phyloP scores from a whole-genome alignment of 2,797 vertebrate species.

The Parotocinclus haroldoi region DNA sequence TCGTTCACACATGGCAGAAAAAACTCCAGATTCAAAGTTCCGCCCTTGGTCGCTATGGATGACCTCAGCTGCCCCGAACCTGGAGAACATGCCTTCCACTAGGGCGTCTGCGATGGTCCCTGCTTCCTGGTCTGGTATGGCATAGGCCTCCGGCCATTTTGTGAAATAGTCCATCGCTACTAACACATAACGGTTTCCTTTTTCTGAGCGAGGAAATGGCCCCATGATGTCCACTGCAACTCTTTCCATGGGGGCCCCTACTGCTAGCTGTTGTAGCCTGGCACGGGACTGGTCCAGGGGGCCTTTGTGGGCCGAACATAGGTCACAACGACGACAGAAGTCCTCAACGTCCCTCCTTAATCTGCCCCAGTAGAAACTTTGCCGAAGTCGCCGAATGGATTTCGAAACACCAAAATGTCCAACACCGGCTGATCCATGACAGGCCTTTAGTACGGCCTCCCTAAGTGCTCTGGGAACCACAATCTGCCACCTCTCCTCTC shows the following conservation, averaged over 20 bases:
- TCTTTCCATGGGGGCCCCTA: conserved; percentile 13
- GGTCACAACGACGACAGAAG: conserved; percentile 12
- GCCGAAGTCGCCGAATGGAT: too few species aligned
- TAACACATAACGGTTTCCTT: conserved; percentile 14
- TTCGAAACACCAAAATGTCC: conserved; percentile 32
- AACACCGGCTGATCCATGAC: background rate
- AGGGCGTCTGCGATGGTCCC: too few species aligned
- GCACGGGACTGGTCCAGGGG: conserved; percentile 4
- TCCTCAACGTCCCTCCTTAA: background rate
- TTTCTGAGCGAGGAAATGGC: background rate
- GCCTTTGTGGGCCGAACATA: conserved; percentile 15
- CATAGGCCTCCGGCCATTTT: too few species aligned
- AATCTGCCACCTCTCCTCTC: too few species aligned
- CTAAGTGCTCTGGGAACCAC: background rate
- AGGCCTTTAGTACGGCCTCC: background rate
- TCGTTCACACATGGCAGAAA: too few species aligned
- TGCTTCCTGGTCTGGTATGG: too few species aligned
- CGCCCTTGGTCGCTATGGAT: too few species aligned
- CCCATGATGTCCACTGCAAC: conserved; percentile 16
- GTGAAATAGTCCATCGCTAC: too few species aligned
- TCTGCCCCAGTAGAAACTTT: conserved; percentile 19
- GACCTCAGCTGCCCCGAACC: too few species aligned
- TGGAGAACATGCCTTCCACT: too few species aligned
- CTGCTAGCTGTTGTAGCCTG: conserved; percentile 6
- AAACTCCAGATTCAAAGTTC: too few species aligned